Conservation (phyloP, 1,140 invertebrate species). For the Steinernema feltiae region DNA sequence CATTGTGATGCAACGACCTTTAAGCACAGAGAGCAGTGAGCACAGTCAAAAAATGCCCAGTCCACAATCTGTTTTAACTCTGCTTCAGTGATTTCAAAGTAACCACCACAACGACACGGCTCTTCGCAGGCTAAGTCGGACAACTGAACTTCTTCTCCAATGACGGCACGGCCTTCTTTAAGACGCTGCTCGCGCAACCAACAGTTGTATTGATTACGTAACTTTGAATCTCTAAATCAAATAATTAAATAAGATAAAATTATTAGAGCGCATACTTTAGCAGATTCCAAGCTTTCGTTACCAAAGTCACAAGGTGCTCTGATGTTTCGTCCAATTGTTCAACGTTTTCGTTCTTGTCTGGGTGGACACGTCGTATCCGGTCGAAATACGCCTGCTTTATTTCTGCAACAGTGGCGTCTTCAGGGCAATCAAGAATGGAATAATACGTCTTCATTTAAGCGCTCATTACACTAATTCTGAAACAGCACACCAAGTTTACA, state of each 20-base stretch:
- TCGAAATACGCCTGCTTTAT: conserved; percentile 38
- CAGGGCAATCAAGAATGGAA: conserved; percentile 43
- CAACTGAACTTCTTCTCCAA: conserved; percentile 27
- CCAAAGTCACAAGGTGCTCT: conserved; percentile 7
- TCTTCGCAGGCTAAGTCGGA: conserved; percentile 12
- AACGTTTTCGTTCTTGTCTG: conserved; percentile 21
- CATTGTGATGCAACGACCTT: conserved; percentile 25
- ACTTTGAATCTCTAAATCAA: not conserved
- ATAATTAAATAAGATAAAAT: conserved; percentile 12
- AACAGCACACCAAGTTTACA: too few relatives aligned
- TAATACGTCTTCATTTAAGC: not conserved
- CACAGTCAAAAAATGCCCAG: conserved; percentile 31
- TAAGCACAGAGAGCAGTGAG: conserved; percentile 27
- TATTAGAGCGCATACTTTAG: conserved; percentile 18
- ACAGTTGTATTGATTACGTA: conserved; percentile 22
- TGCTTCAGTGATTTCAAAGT: conserved; percentile 25
- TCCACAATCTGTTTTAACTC: conserved; percentile 34
- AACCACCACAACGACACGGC: conserved; percentile 31
- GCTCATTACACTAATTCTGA: too few relatives aligned
- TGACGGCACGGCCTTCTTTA: conserved; percentile 18
- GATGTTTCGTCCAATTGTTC: conserved; percentile 4
- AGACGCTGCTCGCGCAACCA: conserved; percentile 36
- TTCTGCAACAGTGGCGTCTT: conserved; percentile 32
- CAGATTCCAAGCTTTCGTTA: not conserved
- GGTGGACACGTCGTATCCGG: conserved; percentile 28